A percentile compares a stretch with the other conserved stretches of the same genome.
These are phyloP conservation scores for Caenorhabditis sinica DNA, from an alignment of 2,888 invertebrate species.

Conservation along the genomic window DNA sequence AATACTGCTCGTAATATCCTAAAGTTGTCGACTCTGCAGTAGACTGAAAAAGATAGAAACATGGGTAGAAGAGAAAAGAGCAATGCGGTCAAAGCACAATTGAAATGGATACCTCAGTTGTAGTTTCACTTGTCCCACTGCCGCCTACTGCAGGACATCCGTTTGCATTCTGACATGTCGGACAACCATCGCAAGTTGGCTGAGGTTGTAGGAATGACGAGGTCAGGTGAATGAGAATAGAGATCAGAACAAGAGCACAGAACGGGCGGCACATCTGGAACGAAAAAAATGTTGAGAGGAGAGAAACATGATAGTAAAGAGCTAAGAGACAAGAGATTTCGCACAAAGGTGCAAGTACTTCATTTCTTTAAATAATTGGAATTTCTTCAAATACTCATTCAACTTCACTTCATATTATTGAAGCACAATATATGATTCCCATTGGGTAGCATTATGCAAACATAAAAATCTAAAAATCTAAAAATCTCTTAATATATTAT, in stretches of 20 bases:
- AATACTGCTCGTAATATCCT: constrained; percentile 57
- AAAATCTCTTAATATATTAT: too few relatives aligned
- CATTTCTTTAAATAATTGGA: too few relatives aligned
- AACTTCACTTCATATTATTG: too few relatives aligned
- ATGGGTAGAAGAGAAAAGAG: constrained; percentile 14
- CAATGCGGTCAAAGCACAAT: constrained; percentile 42
- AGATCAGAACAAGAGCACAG: constrained; percentile 28
- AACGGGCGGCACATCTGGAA: constrained; percentile 38
- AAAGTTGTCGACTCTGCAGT: constrained; percentile 50
- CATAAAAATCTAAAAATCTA: too few relatives aligned
- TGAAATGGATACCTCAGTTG: constrained; percentile 53
- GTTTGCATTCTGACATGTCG: constrained; percentile 65
- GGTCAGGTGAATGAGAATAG: constrained; percentile 24
- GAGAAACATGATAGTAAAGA: background rate
- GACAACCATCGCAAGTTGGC: constrained; percentile 60
- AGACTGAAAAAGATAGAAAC: constrained; percentile 30
- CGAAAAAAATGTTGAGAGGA: background rate
- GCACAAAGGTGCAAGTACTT: too few relatives aligned
- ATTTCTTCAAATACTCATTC: too few relatives aligned
- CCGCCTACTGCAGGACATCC: constrained; percentile 52
- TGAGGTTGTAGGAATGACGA: constrained; percentile 53
- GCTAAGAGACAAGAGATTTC: background rate
- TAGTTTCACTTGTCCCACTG: constrained; percentile 47
- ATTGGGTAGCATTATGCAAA: too few relatives aligned
- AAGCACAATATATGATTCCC: too few relatives aligned